phyloP scores from a whole-genome alignment of 2,888 invertebrate species.

The Andrena dorsata region DNA sequence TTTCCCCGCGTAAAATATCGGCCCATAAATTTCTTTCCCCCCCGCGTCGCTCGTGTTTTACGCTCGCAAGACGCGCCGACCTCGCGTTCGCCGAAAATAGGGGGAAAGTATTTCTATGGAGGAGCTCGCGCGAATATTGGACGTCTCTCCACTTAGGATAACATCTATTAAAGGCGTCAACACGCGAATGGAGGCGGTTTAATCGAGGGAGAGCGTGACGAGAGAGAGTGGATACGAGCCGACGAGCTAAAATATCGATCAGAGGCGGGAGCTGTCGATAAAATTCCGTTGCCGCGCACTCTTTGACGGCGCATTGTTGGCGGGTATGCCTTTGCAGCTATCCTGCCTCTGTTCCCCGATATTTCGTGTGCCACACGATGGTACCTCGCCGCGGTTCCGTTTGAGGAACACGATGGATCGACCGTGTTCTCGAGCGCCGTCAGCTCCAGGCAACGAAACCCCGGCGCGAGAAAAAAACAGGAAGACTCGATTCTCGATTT shows the following conservation, averaged over 20 bases:
- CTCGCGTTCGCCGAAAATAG: neutral
- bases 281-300: slow-evolving; percentile 13
- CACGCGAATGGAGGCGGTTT: neutral
- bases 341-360: neutral
- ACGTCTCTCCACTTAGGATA: neutral
- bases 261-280: slow-evolving; percentile 19
- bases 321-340: too few species aligned
- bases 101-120: neutral
- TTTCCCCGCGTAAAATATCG: slow-evolving; percentile 1
- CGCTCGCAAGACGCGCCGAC: neutral
- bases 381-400: neutral
- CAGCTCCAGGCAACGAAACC: neutral
- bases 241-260: slow-evolving; percentile 21
- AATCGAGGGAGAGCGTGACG: neutral
- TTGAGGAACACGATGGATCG: neutral
- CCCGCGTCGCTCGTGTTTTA: neutral
- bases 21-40: slow-evolving; percentile 11
- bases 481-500: neutral
- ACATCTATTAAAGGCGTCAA: slow-evolving; percentile 21
- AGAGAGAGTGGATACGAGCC: neutral
- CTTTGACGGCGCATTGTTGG: neutral
- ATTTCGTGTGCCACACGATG: neutral
- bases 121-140: neutral
- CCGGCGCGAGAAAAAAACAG: neutral
- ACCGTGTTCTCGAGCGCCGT: neutral